These are phyloP conservation scores for Vanacampus margaritifer DNA, from an alignment of 2,113 vertebrate genomes.

Conservation along the genomic window DNA sequence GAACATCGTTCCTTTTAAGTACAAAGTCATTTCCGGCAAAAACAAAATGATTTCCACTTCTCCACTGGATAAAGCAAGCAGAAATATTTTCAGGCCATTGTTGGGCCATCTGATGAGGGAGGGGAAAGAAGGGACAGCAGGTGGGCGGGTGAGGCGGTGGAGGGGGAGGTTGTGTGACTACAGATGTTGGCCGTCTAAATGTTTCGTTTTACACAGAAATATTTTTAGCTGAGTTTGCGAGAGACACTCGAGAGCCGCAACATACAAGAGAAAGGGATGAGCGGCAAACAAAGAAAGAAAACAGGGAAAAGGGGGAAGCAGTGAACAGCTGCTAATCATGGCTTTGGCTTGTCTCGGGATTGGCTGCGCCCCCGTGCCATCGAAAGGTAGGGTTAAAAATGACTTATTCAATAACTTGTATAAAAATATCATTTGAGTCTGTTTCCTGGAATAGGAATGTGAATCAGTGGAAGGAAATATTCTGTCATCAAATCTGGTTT, in stretches of 20 bases:
- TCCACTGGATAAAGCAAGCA: not conserved
- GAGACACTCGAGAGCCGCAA: not conserved
- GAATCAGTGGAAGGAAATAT: not conserved
- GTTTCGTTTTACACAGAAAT: conserved; percentile 34
- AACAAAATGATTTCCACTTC: not conserved
- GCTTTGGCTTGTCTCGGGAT: conserved; percentile 62
- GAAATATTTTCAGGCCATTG: conserved; percentile 2
- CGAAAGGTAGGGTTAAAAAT: conserved; percentile 54
- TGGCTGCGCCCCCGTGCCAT: conserved; percentile 42
- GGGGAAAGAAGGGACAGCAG: conserved; percentile 42
- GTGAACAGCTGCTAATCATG: conserved; percentile 41
- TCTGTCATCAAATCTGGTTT: not conserved
- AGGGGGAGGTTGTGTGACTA: conserved; percentile 44
- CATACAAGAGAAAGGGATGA: not conserved
- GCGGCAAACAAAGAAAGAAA: conserved; percentile 11
- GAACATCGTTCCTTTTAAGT: not conserved
- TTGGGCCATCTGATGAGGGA: conserved; percentile 29
- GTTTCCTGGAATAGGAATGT: not conserved
- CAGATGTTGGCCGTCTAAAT: conserved; percentile 56
- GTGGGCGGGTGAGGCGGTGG: conserved; percentile 30
- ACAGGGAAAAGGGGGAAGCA: conserved; percentile 11
- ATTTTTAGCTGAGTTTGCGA: conserved; percentile 19
- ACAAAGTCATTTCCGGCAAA: not conserved
- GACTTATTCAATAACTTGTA: not conserved
- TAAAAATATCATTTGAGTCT: not conserved